Percentiles rank a stretch among this genome's conserved stretches.
Conservation (phyloP, 2,113 vertebrate genomes). For the Paedocypris sp. region DNA sequence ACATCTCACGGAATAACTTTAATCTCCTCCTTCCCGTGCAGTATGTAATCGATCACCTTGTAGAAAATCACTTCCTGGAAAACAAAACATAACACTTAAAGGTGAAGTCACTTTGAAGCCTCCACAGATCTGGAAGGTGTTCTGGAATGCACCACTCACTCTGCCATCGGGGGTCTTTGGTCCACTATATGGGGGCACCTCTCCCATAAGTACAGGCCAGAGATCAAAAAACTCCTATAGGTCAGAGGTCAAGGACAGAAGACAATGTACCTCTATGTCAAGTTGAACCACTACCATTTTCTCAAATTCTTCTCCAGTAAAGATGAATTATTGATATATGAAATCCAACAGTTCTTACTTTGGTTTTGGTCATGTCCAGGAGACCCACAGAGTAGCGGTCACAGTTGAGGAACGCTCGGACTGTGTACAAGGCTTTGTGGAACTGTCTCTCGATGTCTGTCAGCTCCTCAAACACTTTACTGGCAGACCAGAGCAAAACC, state of each 20-base stretch:
- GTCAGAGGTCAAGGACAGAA: slow-evolving; percentile 1
- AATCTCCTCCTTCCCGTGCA: slow-evolving; percentile 71
- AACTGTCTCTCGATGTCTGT: slow-evolving; percentile 72
- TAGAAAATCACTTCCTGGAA: slow-evolving; percentile 64
- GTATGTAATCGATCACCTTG: slow-evolving; percentile 69
- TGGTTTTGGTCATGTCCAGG: slow-evolving; percentile 72
- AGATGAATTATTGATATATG: not conserved
- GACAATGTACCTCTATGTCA: not conserved
- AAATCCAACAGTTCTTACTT: slow-evolving; percentile 44
- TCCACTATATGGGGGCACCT: slow-evolving; percentile 62
- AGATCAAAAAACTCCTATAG: slow-evolving; percentile 68
- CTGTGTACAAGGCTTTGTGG: slow-evolving; percentile 72
- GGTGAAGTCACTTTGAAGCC: too few relatives aligned
- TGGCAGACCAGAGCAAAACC: slow-evolving; percentile 72
- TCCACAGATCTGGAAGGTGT: too few relatives aligned
- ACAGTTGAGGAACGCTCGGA: slow-evolving; percentile 68
- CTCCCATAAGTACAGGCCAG: slow-evolving; percentile 69
- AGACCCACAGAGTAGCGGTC: slow-evolving; percentile 72
- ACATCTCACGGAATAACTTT: slow-evolving; percentile 70
- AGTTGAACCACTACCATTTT: too few relatives aligned
- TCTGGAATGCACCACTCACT: slow-evolving; percentile 41
- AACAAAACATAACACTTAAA: too few relatives aligned
- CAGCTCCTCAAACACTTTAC: slow-evolving; percentile 72
- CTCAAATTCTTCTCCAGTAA: too few relatives aligned
- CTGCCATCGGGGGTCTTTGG: slow-evolving; percentile 71